phyloP scores from a whole-genome alignment of 2,797 vertebrate genomes.

The Cetoscarus ocellatus region DNA sequence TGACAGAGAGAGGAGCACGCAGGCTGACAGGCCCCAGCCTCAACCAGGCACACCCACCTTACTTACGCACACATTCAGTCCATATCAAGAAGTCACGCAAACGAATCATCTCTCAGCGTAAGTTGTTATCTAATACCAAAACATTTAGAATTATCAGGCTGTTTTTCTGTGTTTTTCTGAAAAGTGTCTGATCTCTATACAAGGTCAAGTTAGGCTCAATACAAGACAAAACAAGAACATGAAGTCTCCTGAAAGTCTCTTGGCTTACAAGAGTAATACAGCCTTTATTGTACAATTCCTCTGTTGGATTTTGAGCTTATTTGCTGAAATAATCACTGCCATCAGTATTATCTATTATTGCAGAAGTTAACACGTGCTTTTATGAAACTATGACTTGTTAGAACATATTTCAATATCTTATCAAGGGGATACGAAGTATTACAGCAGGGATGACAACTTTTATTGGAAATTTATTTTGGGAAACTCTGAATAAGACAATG shows the following conservation, averaged over 20 bases:
- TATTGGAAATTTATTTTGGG: too few species aligned
- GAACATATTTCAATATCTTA: too few species aligned
- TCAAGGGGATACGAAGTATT: too few species aligned
- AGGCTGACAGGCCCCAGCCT: conserved; percentile 52
- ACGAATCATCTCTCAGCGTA: not conserved
- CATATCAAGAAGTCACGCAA: not conserved
- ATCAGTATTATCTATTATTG: too few species aligned
- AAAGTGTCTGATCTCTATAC: not conserved
- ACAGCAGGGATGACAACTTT: too few species aligned
- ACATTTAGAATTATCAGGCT: not conserved
- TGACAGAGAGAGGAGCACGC: conserved; percentile 46
- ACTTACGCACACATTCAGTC: conserved; percentile 40
- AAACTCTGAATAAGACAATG: too few species aligned
- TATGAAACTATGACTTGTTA: too few species aligned
- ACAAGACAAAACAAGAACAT: not conserved
- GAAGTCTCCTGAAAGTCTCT: not conserved
- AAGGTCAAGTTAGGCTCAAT: conserved; percentile 2
- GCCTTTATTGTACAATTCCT: too few species aligned
- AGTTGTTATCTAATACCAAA: not conserved
- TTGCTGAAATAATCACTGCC: too few species aligned
- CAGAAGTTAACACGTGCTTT: too few species aligned
- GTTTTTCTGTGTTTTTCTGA: not conserved
- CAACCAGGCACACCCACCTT: conserved; percentile 70
- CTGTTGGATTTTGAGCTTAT: not conserved
- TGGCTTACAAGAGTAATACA: not conserved